These are phyloP conservation scores for Cottus gobio DNA, from an alignment of 2,113 vertebrate species.

Conservation along the genomic window DNA sequence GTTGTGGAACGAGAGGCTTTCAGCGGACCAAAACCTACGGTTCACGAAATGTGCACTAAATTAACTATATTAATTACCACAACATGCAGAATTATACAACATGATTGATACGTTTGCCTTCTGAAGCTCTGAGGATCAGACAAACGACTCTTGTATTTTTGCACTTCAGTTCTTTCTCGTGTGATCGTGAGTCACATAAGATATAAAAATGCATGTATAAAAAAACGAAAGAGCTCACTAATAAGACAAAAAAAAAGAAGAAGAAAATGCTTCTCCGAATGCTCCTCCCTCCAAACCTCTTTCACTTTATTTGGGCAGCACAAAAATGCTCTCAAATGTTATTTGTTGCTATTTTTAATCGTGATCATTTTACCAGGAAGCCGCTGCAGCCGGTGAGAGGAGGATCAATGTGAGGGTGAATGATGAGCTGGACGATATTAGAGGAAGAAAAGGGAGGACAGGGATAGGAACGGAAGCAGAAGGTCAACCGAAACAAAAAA, in stretches of 20 bases:
- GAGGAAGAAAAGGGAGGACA: conserved; percentile 20
- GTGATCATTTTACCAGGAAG: conserved; percentile 19
- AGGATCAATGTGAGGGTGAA: conserved; percentile 46
- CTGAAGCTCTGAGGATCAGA: not conserved
- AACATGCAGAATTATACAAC: too few relatives aligned
- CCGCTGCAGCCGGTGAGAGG: conserved; percentile 32
- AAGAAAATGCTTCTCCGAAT: not conserved
- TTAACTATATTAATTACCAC: too few relatives aligned
- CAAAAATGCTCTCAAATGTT: conserved; percentile 8
- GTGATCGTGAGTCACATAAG: too few relatives aligned
- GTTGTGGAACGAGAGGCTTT: too few relatives aligned
- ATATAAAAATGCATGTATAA: too few relatives aligned
- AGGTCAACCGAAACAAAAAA: conserved; percentile 8
- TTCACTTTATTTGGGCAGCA: not conserved
- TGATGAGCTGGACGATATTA: conserved; percentile 39
- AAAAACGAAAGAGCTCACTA: too few relatives aligned
- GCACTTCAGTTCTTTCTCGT: too few relatives aligned
- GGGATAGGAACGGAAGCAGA: not conserved
- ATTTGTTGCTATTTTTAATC: conserved; percentile 47
- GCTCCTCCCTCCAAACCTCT: not conserved
- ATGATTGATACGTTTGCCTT: not conserved
- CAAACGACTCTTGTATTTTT: too few relatives aligned
- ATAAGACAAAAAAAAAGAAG: too few relatives aligned
- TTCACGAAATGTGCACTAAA: too few relatives aligned
- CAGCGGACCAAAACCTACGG: too few relatives aligned